A percentile compares a stretch with the other conserved stretches of the same genome.
These are phyloP conservation scores for Neoseiulus cucumeris DNA, from an alignment of 1,140 invertebrate genomes.

Conservation along the genomic window DNA sequence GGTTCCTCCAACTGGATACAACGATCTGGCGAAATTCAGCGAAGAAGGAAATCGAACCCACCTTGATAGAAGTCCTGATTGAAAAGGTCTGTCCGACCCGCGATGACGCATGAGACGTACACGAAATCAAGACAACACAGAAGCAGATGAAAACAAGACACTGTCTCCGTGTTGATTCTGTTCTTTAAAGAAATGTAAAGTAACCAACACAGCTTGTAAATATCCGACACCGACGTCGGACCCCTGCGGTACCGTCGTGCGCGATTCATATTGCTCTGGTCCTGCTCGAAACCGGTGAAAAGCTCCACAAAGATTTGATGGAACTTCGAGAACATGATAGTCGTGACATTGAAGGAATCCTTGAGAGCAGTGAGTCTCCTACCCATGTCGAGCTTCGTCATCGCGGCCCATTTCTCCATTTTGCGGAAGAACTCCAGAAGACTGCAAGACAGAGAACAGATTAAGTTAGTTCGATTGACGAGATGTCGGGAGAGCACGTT, in stretches of 20 bases:
- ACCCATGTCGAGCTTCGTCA: conserved; percentile 67
- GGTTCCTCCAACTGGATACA: background rate
- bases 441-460: conserved; percentile 32
- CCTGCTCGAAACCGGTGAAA: conserved; percentile 41
- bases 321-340: conserved; percentile 81
- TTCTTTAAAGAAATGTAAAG: conserved; percentile 22
- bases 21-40: background rate
- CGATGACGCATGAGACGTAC: conserved; percentile 60
- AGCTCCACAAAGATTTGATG: conserved; percentile 65
- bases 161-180: conserved; percentile 26
- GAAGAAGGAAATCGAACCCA: conserved; percentile 16
- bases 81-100: conserved; percentile 57
- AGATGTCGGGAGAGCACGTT: too few relatives aligned
- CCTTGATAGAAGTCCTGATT: conserved; percentile 46
- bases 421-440: conserved; percentile 87
- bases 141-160: conserved; percentile 79
- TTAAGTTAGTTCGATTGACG: too few relatives aligned
- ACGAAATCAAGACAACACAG: conserved; percentile 74
- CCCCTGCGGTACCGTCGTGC: background rate
- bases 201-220: conserved; percentile 12
- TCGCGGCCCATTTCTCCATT: conserved; percentile 85
- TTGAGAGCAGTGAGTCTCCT: conserved; percentile 66
- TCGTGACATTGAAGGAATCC: conserved; percentile 80
- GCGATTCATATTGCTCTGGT: background rate
- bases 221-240: background rate